Evolutionary conservation across 2,888 invertebrate species (phyloP).

Genomic region (Hyppa rectilinea): DNA sequence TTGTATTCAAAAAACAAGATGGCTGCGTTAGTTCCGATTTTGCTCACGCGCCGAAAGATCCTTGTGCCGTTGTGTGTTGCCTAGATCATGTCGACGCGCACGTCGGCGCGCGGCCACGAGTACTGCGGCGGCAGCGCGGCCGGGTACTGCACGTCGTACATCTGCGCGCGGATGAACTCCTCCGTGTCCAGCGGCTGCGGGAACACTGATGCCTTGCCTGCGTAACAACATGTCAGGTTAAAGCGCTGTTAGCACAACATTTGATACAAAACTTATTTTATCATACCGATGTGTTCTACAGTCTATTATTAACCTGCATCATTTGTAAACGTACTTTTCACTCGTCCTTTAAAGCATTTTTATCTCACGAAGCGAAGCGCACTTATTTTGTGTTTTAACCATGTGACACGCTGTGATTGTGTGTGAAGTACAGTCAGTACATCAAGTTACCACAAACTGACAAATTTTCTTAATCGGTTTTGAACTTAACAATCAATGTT

Average conservation of each 20-base stretch:
- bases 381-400: too few species aligned
- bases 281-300: neutral
- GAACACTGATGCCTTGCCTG: constrained; percentile 94
- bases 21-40: neutral
- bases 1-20: neutral
- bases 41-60: neutral
- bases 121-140: constrained; percentile 93
- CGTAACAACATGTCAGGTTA: constrained; percentile 46
- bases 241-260: neutral
- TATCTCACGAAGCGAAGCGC: too few species aligned
- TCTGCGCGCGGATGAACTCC: constrained; percentile 94
- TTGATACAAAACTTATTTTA: neutral
- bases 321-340: neutral
- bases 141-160: constrained; percentile 94
- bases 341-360: too few species aligned
- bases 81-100: constrained; percentile 78
- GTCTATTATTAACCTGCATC: neutral
- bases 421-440: too few species aligned
- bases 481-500: too few species aligned
- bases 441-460: too few species aligned
- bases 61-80: neutral
- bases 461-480: too few species aligned
- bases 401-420: too few species aligned
- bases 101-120: constrained; percentile 78
- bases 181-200: constrained; percentile 94